A percentile compares a stretch with the other conserved stretches of the same genome.
phyloP scores from a whole-genome alignment of 1,140 invertebrate genomes.

The Musca vetustissima region DNA sequence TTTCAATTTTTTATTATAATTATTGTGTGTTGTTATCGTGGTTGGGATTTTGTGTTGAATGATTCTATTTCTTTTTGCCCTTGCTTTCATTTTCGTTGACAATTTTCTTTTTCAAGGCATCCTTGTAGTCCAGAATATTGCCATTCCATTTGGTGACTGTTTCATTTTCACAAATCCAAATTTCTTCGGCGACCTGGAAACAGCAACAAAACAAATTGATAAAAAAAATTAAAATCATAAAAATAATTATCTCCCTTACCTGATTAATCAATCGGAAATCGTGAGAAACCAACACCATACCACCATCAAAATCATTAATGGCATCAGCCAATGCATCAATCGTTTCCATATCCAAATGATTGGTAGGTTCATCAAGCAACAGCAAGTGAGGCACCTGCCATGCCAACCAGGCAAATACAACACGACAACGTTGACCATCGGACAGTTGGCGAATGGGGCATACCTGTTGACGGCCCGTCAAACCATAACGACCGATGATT shows the following conservation, averaged over 20 bases:
- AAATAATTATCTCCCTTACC: slow-evolving; percentile 59
- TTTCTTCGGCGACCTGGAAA: slow-evolving; percentile 92
- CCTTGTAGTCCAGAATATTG: slow-evolving; percentile 94
- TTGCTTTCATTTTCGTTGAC: slow-evolving; percentile 49
- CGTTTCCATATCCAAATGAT: slow-evolving; percentile 99
- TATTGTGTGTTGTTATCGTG: too few relatives aligned
- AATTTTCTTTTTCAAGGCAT: slow-evolving; percentile 74
- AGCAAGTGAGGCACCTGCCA: slow-evolving; percentile 94
- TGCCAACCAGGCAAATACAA: slow-evolving; percentile 96
- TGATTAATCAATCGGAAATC: slow-evolving; percentile 98
- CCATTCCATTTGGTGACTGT: slow-evolving; percentile 96
- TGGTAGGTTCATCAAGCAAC: slow-evolving; percentile 96
- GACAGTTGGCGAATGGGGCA: slow-evolving; percentile 97
- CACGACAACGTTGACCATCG: slow-evolving; percentile 97
- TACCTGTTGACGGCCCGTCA: slow-evolving; percentile 95
- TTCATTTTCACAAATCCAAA: slow-evolving; percentile 98
- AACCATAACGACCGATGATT: slow-evolving; percentile 96
- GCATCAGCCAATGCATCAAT: slow-evolving; percentile 98
- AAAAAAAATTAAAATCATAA: neutral
- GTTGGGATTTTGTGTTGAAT: too few relatives aligned
- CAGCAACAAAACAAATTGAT: neutral
- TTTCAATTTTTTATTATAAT: too few relatives aligned
- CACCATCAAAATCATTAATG: slow-evolving; percentile 96
- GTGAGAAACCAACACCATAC: slow-evolving; percentile 95
- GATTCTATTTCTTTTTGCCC: neutral